Conservation (phyloP, 1,140 invertebrate species). For the Homarus americanus region DNA sequence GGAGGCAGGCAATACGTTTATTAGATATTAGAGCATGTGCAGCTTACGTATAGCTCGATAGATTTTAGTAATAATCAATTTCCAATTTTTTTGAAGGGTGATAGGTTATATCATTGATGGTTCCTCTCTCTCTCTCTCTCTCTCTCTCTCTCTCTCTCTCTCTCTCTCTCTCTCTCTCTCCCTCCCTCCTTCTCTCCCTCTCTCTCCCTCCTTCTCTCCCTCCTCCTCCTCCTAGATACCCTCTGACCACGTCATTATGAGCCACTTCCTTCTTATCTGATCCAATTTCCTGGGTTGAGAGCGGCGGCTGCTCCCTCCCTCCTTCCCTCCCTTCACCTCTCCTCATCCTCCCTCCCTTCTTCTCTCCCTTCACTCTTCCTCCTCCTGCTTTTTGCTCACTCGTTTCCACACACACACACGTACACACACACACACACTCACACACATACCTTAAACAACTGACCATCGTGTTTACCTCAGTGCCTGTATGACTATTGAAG, state of each 20-base stretch:
- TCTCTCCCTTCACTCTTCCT: background rate
- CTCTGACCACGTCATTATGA: slow-evolving; percentile 56
- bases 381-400: background rate
- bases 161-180: slow-evolving; percentile 10
- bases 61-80: too few species aligned
- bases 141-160: background rate
- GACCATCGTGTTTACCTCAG: too few species aligned
- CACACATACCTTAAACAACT: too few species aligned
- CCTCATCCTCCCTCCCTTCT: background rate
- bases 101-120: too few species aligned
- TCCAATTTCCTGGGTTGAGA: slow-evolving; percentile 58
- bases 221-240: slow-evolving; percentile 1
- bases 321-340: background rate
- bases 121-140: background rate
- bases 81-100: too few species aligned
- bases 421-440: too few species aligned
- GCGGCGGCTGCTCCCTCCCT: slow-evolving; percentile 33
- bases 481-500: too few species aligned
- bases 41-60: too few species aligned
- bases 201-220: background rate
- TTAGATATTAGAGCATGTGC: too few species aligned
- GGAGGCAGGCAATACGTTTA: too few species aligned
- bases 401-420: too few species aligned
- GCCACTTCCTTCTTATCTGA: slow-evolving; percentile 51
- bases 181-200: slow-evolving; percentile 1